Evolutionary conservation across 2,888 invertebrate genomes (phyloP), one percentile per base, ranked within the genome.

Genomic region (Pomacea canaliculata): DNA sequence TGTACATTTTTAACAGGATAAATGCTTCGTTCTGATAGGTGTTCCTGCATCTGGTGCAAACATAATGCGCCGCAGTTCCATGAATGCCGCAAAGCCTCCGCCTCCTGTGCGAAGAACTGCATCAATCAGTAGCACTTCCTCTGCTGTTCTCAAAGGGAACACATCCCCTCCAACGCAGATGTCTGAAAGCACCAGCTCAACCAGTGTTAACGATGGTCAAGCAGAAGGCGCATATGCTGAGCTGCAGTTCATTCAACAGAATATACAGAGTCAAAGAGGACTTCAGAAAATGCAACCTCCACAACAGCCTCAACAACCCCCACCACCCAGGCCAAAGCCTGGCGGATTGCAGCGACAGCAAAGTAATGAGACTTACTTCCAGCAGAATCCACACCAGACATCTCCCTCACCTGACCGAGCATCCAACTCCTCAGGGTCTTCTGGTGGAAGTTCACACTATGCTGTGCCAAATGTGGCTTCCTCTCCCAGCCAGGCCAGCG

Each of bases 91-190:
- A 0, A 89, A 88, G 75, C 89, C 89, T n/a, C 88, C 88, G 1
- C 88, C 89, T 19, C 89, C 89, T 7, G 87, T 89, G 1, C 79
- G 89, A 60, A 79, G 89, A 13, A 85, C 86, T 7, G 86, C 88
- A 13, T 89, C 89, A n/a, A 86, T 89, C 23, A 84, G 85, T 16
- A 82, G 83, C 49, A 78, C 83, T 9, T 82, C 85, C n/a, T 82
- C 86, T 4, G 71, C 82, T 69, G 81, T 83, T 59, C 72, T 83
- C 27, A 84, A 83, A 77, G 85, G 83, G 68, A 79, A 83, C 37
- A 75, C 79, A n/a, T 85, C 86, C 10, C 83, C 85, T 4, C 84
- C 84, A 0, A 80, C 81, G 23, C 85, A 85, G 59, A 78, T 81
- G 16, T 75, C 79, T 12, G 77, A 79, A 71, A 70, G 75, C 62